phyloP scores from a whole-genome alignment of 2,888 invertebrate species.

The Pristionchus arcanus region DNA sequence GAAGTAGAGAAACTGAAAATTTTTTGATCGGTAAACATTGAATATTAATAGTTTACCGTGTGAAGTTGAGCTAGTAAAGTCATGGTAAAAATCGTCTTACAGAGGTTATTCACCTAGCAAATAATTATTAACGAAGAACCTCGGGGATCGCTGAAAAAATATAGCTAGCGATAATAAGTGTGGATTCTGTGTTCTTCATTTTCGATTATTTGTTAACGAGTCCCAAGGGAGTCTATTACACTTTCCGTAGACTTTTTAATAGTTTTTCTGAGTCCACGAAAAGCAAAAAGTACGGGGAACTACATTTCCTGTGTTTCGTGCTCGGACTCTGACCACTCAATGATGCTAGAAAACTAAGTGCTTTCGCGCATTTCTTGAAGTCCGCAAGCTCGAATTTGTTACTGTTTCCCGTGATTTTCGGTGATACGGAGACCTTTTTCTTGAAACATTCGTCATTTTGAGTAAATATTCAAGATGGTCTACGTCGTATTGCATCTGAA shows the following conservation, averaged over 20 bases:
- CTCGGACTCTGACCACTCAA: not conserved
- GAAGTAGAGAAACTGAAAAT: not conserved
- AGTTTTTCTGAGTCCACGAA: no score
- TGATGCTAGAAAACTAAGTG: not conserved
- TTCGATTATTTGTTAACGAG: no score
- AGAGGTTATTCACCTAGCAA: not conserved
- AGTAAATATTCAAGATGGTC: not conserved
- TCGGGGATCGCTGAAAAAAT: not conserved
- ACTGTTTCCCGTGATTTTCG: not conserved
- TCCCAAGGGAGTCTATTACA: no score
- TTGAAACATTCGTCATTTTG: not conserved
- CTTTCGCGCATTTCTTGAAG: not conserved
- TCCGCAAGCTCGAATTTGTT: not conserved
- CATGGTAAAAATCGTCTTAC: not conserved
- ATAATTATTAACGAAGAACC: not conserved
- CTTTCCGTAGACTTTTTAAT: no score
- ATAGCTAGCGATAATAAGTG: not conserved
- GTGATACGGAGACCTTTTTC: not conserved
- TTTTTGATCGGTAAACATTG: not conserved
- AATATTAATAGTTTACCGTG: not conserved
- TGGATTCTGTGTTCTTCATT: not conserved
- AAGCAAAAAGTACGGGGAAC: no score
- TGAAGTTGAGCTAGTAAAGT: not conserved
- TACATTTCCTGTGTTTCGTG: not conserved
- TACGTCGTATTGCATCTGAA: not conserved